Evolutionary conservation across 2,797 vertebrate species (phyloP).

Genomic region (Gallinago solitaria): DNA sequence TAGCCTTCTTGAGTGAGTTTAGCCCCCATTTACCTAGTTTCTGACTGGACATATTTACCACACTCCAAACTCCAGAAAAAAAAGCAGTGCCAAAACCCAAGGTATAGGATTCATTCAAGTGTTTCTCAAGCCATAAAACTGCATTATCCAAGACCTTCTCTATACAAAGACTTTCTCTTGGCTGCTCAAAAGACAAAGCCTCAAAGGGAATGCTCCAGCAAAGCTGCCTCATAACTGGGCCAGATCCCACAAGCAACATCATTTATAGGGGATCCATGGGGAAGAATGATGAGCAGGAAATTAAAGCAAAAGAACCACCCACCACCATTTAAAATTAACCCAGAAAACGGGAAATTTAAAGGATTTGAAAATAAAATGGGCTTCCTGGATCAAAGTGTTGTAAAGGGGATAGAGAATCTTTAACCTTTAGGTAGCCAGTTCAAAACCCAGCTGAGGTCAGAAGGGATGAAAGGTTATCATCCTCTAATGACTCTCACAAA

Average conservation of each 20-base stretch:
- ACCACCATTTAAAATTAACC: slow-evolving; percentile 17
- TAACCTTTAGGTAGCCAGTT: slow-evolving; percentile 52
- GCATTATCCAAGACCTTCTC: neutral
- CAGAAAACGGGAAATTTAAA: slow-evolving; percentile 48
- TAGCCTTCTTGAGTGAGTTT: neutral
- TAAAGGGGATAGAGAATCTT: slow-evolving; percentile 27
- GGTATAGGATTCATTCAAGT: neutral
- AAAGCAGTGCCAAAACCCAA: neutral
- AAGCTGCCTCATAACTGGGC: neutral
- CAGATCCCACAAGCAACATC: neutral
- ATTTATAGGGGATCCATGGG: neutral
- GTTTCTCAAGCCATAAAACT: neutral
- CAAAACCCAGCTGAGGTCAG: slow-evolving; percentile 53
- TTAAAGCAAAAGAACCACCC: slow-evolving; percentile 19
- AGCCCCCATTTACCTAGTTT: neutral
- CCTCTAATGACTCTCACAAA: slow-evolving; percentile 43
- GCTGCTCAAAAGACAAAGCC: neutral
- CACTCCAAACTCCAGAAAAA: neutral
- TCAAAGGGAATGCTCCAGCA: neutral
- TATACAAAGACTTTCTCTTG: neutral
- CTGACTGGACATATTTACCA: neutral
- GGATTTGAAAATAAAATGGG: slow-evolving; percentile 37
- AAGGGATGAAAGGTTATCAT: slow-evolving; percentile 53
- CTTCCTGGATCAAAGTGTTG: slow-evolving; percentile 43
- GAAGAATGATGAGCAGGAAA: slow-evolving; percentile 33